Base-by-base conservation (phyloP, 53 echinoderm and acorn worm species). In the Pentamera pediparva region DNA sequence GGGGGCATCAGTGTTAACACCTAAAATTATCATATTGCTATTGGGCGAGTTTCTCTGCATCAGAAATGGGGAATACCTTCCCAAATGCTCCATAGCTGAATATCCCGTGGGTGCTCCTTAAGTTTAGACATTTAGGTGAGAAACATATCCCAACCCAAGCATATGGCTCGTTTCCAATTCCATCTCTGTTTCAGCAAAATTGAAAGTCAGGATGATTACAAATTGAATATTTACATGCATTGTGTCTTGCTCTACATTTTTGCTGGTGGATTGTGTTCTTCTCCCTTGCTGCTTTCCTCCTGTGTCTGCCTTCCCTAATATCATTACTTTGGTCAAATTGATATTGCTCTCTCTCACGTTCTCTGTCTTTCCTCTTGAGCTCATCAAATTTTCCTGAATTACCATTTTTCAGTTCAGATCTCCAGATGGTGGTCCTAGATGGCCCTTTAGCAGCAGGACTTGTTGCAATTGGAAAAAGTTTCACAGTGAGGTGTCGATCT, bases 381-480 rank as follows among this genome's bases (percentile, higher is more conserved):
- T 59, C 60, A 8, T 59, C 60, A 59, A 10, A 59, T 59, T 8
- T 28, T 59, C 17, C 30, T 30, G 27, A 8, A 6, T 59, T 59
- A 30, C 26, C 17, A 59, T 9, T 8, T 28, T 28, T 59, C 17
- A 10, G 60, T 26, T 6, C 32, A 21, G 27, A 5, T 31, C 60
- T 59, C 60, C 60, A 59, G 32, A 59, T 28, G 17, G 60, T 59
- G 27, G 60, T 30, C 32, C 30, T 59, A 13, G 60, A 59, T 59
- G 30, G 60, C 17, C 27, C 60, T 30, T 26, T 17, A 59, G 27
- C 27, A 30, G 60, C 30, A 59, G 60, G 7, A 59, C 13, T 59
- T 59, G 7, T 59, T 9, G 60, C n/a, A n/a, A n/a, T 22, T 59
- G 60, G 17, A 31, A 59, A 59, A 5, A 59, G 60, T 31, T 59